These are phyloP conservation scores for Gryon sp. DNA, from an alignment of 1,140 invertebrate species.

Conservation along the genomic window DNA sequence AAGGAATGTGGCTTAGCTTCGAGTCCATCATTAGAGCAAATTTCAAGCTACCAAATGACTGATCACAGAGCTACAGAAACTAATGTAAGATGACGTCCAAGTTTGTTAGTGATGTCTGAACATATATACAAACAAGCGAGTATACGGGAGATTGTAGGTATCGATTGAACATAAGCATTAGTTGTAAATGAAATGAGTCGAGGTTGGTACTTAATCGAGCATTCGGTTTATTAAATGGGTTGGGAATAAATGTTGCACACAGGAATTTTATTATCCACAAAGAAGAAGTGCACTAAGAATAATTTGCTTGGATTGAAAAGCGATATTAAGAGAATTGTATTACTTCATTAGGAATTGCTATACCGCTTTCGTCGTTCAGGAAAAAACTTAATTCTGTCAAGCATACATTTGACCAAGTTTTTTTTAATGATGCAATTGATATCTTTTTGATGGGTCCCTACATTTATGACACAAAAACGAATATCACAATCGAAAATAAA, in stretches of 20 bases:
- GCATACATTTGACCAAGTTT: no score
- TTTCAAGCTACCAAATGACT: slow-evolving; percentile 63
- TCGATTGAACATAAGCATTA: slow-evolving; percentile 39
- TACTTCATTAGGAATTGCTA: no score
- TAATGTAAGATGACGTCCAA: slow-evolving; percentile 30
- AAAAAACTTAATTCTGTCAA: no score
- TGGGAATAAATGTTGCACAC: slow-evolving; percentile 38
- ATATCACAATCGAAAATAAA: no score
- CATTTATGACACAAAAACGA: no score
- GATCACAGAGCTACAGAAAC: slow-evolving; percentile 64
- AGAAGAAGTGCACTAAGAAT: not conserved
- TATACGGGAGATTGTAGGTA: slow-evolving; percentile 36
- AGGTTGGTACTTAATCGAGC: slow-evolving; percentile 38
- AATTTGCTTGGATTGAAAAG: slow-evolving; percentile 9
- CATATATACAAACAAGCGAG: slow-evolving; percentile 14
- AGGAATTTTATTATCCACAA: slow-evolving; percentile 3
- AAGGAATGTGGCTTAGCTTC: slow-evolving; percentile 43
- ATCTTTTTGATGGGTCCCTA: no score
- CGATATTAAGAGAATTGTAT: slow-evolving; percentile 13
- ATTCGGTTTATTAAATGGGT: slow-evolving; percentile 52
- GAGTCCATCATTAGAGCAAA: slow-evolving; percentile 59
- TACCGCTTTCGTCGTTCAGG: not conserved
- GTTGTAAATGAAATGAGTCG: slow-evolving; percentile 28
- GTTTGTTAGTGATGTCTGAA: slow-evolving; percentile 14
- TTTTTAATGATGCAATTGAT: no score